phyloP scores from a whole-genome alignment of 2,797 vertebrate genomes.

The Acanthis flammea region DNA sequence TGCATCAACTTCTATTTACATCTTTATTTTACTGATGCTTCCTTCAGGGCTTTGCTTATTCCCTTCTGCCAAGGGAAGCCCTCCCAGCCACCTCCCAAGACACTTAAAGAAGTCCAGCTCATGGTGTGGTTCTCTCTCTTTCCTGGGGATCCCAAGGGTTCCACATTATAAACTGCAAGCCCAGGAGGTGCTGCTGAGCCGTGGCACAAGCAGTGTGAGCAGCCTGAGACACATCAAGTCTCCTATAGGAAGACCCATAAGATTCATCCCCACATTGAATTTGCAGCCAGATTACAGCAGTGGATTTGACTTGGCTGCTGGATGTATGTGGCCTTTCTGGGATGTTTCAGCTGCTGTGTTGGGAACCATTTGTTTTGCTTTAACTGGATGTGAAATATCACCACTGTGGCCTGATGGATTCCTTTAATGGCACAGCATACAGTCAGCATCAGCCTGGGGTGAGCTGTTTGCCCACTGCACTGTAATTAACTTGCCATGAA shows the following conservation, averaged over 20 bases:
- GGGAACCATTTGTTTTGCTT: background rate
- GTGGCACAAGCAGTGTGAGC: background rate
- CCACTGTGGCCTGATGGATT: background rate
- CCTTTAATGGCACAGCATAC: background rate
- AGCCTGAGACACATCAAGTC: background rate
- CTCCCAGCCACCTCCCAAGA: background rate
- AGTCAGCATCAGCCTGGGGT: background rate
- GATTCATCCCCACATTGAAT: background rate
- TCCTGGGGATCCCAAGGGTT: background rate
- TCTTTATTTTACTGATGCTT: background rate
- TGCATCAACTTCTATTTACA: background rate
- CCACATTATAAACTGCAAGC: background rate
- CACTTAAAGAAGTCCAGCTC: background rate
- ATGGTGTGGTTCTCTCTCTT: background rate
- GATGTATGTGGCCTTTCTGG: fast-evolving
- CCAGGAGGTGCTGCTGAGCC: background rate
- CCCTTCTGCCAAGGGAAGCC: background rate
- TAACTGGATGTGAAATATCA: background rate
- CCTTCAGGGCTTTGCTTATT: background rate
- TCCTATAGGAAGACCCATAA: background rate
- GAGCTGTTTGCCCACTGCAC: background rate
- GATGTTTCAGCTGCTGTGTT: background rate
- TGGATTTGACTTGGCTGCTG: background rate
- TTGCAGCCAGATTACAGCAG: background rate
- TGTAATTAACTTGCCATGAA: background rate